These are phyloP conservation scores for Oreocharis arfaki DNA, from an alignment of 2,113 vertebrate genomes.

Conservation along the genomic window DNA sequence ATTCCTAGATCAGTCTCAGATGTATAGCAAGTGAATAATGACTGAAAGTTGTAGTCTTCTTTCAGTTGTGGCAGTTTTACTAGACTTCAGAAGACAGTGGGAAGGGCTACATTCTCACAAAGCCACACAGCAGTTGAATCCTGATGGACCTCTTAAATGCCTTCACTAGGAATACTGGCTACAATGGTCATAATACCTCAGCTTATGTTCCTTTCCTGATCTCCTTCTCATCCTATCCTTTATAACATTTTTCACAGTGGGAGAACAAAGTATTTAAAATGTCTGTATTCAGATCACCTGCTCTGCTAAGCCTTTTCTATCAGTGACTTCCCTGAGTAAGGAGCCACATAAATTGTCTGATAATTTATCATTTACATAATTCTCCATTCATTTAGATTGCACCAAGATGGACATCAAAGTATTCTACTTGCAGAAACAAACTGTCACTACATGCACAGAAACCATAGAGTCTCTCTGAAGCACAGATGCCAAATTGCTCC, in stretches of 20 bases:
- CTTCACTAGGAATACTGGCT: background rate
- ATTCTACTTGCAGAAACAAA: background rate
- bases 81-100: background rate
- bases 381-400: background rate
- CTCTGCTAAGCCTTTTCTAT: background rate
- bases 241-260: background rate
- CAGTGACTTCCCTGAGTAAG: background rate
- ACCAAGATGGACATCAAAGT: background rate
- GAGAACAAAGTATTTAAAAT: background rate
- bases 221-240: background rate
- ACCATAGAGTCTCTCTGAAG: background rate
- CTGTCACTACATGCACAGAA: background rate
- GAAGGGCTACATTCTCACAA: background rate
- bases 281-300: background rate
- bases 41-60: background rate
- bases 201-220: background rate
- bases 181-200: background rate
- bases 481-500: background rate
- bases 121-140: background rate
- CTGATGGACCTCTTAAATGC: background rate
- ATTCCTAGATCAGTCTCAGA: background rate
- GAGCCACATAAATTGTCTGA: background rate
- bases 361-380: background rate
- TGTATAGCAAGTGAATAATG: background rate
- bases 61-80: background rate